Evolutionary conservation across 2,113 vertebrate species (phyloP).

Genomic region (Chaetodon trifascialis): DNA sequence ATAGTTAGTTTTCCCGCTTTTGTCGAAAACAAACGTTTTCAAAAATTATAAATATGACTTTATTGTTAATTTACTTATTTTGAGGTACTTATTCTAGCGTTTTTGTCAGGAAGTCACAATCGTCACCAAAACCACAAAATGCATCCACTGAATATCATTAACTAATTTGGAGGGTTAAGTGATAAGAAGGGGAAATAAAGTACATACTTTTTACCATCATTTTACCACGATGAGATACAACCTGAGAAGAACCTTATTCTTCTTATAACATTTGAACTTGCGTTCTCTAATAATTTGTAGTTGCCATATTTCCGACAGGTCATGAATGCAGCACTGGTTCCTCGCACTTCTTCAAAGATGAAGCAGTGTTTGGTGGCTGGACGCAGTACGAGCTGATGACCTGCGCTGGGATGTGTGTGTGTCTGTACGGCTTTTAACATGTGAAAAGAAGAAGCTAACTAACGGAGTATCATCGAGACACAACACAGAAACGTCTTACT

Average conservation of each 20-base stretch:
- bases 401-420: conserved; percentile 44
- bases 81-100: accelerated
- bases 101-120: not conserved
- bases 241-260: not conserved
- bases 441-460: conserved; percentile 55
- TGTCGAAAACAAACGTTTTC: not conserved
- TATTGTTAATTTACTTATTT: not conserved
- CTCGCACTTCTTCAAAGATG: conserved; percentile 45
- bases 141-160: not conserved
- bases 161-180: not conserved
- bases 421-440: conserved; percentile 54
- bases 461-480: conserved; percentile 11
- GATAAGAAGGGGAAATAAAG: accelerated
- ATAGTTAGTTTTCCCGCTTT: not conserved
- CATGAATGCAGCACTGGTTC: conserved; percentile 41
- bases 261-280: no score
- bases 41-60: not conserved
- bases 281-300: no score
- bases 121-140: not conserved
- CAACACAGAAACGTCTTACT: not conserved
- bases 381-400: conserved; percentile 23
- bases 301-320: not conserved
- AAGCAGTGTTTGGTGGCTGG: conserved; percentile 22
- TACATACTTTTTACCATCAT: no score
- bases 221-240: not conserved